Evolutionary conservation across 2,888 invertebrate species (phyloP).

Genomic region (Melinopterus prodromus): DNA sequence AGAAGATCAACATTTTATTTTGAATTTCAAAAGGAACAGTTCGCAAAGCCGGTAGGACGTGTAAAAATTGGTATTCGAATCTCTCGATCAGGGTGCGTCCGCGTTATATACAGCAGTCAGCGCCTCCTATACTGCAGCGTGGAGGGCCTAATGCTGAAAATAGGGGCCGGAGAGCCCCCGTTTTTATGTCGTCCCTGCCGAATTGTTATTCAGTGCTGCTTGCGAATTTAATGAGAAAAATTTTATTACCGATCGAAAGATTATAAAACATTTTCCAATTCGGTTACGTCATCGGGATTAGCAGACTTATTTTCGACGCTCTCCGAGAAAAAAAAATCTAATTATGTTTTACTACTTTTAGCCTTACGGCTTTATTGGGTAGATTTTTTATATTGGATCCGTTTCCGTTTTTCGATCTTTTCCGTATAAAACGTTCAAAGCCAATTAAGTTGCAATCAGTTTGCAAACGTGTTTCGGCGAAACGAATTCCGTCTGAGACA

Average conservation of each 20-base stretch:
- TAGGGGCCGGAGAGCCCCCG: background rate
- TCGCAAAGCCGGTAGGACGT: background rate
- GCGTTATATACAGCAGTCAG: background rate
- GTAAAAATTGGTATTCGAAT: background rate
- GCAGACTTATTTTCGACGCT: background rate
- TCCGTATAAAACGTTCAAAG: background rate
- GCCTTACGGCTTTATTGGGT: background rate
- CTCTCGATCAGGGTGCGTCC: background rate
- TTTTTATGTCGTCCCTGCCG: slow-evolving; percentile 16
- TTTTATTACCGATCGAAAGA: slow-evolving; percentile 35
- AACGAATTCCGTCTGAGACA: background rate
- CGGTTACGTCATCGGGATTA: slow-evolving; percentile 30
- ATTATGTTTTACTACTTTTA: slow-evolving; percentile 4
- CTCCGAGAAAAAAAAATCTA: background rate
- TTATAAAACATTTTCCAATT: slow-evolving; percentile 36
- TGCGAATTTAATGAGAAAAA: slow-evolving; percentile 36
- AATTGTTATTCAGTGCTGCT: slow-evolving; percentile 33
- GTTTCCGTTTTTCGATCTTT: background rate
- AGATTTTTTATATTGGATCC: background rate
- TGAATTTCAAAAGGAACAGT: background rate
- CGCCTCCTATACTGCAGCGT: background rate
- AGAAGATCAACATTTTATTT: background rate
- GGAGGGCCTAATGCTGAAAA: slow-evolving; percentile 20
- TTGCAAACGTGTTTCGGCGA: background rate
- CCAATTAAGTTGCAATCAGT: background rate